Conservation (phyloP, 2,888 invertebrate species). For the Thysanoteuthis rhombus region DNA sequence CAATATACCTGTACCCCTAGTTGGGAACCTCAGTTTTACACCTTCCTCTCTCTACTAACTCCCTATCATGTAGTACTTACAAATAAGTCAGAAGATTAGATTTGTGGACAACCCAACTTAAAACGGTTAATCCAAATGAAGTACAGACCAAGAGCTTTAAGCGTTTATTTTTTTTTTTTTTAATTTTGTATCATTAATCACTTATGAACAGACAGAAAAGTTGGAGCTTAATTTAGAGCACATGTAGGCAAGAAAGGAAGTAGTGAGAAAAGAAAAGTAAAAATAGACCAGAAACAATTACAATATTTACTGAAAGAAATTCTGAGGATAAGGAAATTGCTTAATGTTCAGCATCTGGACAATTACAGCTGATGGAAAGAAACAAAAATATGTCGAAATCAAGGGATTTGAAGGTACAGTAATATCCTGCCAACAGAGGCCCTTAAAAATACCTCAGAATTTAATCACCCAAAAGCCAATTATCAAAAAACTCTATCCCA, state of each 20-base stretch:
- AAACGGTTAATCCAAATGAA: not conserved
- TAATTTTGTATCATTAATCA: no score
- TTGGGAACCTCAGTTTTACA: no score
- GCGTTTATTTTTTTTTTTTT: not conserved
- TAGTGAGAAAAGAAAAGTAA: not conserved
- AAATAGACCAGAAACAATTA: not conserved
- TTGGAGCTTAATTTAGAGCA: not conserved
- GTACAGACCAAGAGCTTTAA: not conserved
- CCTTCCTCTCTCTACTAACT: no score
- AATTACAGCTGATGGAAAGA: not conserved
- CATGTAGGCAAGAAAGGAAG: not conserved
- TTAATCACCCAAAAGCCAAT: not conserved
- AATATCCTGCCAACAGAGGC: not conserved
- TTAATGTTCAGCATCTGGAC: not conserved
- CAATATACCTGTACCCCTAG: no score
- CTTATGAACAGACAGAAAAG: not conserved
- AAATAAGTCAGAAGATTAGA: not conserved
- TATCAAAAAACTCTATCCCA: not conserved
- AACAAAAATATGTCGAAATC: not conserved
- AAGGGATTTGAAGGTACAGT: not conserved
- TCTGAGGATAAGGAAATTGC: not conserved
- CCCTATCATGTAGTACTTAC: not conserved
- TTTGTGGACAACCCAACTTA: not conserved
- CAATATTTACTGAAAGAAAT: not conserved
- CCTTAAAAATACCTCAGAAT: not conserved